Base-by-base conservation (phyloP, 64 coral and sea anemone species). In the Astreopora myriophthalma region DNA sequence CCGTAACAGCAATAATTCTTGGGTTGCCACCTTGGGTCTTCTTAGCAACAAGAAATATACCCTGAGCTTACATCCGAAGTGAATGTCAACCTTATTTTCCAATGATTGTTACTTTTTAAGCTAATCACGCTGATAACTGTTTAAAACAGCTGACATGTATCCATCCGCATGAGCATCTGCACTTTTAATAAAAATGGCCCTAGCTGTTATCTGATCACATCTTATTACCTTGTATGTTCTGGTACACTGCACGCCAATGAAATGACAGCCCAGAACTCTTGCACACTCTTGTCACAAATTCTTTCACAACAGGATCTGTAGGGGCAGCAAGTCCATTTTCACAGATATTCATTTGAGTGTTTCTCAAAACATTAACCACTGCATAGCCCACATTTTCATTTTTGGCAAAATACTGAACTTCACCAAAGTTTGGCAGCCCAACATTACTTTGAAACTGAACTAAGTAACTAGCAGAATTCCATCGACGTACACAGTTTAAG, bases 41-140 rank as follows among this genome's bases (percentile, higher is more conserved):
- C n/a, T n/a, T n/a, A n/a, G n/a, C n/a, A n/a, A n/a, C n/a, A n/a
- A n/a, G n/a, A n/a, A n/a, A n/a, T n/a, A n/a, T n/a, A n/a, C n/a
- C n/a, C n/a, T n/a, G n/a, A n/a, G n/a, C n/a, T n/a, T n/a, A n/a
- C n/a, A n/a, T n/a, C n/a, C n/a, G n/a, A n/a, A n/a, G n/a, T n/a
- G n/a, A n/a, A n/a, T n/a, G n/a, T n/a, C n/a, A n/a, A n/a, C n/a
- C n/a, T n/a, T n/a, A n/a, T n/a, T n/a, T n/a, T n/a, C n/a, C n/a
- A n/a, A n/a, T n/a, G n/a, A 32, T 2, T 73, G 25, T 28, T 24
- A 69, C 16, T 20, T 0, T 73, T 12, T 27, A 34, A 73, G 29
- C 70, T 77, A 88, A 58, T 88, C 86, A 76, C 63, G 86, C 86
- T 88, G 86, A 55, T 88, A 88, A 34, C 86, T 88, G 74, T 73